These are phyloP conservation scores for Galago senegalensis DNA, from an alignment of 2,797 vertebrate species.

Conservation along the genomic window DNA sequence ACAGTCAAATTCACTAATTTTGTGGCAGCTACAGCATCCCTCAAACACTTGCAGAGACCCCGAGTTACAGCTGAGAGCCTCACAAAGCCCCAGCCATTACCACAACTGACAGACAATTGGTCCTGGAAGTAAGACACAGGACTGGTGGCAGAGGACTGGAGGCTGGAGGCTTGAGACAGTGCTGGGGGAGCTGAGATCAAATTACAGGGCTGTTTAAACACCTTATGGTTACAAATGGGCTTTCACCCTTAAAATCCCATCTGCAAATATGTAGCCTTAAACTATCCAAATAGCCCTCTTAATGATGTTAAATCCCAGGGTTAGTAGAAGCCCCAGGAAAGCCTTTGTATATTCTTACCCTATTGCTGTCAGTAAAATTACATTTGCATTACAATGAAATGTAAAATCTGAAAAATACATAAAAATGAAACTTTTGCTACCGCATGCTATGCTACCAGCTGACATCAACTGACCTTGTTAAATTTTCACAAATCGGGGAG, in stretches of 20 bases:
- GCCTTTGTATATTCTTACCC: conserved; percentile 13
- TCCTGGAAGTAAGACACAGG: neutral
- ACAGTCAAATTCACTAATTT: neutral
- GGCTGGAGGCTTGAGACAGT: conserved; percentile 56
- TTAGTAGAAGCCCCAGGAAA: conserved; percentile 50
- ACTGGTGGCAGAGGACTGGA: neutral
- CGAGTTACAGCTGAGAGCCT: conserved; percentile 13
- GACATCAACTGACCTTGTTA: neutral
- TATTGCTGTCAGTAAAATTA: conserved; percentile 72
- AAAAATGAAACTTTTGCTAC: conserved; percentile 10
- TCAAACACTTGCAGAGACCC: conserved; percentile 62
- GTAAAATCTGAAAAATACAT: conserved; percentile 47
- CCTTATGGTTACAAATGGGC: conserved; percentile 71
- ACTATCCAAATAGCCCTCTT: conserved; percentile 67
- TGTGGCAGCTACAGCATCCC: conserved; percentile 58
- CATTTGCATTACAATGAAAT: conserved; percentile 64
- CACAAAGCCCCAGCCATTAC: conserved; percentile 39
- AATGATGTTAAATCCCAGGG: conserved; percentile 61
- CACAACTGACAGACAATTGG: conserved; percentile 68
- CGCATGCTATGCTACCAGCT: neutral
- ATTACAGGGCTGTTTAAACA: conserved; percentile 75
- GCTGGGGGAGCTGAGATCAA: conserved; percentile 63
- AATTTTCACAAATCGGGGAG: neutral
- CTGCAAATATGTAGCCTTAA: conserved; percentile 76
- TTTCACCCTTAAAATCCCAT: conserved; percentile 74